phyloP scores from a whole-genome alignment of 2,113 vertebrate species.

The Oreotrochilus melanogaster region DNA sequence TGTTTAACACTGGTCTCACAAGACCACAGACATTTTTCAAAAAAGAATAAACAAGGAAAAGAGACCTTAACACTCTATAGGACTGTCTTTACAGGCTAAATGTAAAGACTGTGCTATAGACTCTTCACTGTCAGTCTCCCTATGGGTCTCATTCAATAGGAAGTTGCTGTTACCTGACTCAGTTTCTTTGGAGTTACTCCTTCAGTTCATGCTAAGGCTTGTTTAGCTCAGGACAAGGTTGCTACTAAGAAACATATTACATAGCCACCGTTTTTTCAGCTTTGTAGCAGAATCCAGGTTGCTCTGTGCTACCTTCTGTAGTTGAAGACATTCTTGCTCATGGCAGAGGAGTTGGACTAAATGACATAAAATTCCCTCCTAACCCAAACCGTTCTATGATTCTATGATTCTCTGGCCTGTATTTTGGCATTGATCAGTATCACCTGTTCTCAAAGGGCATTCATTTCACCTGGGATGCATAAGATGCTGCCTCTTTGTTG shows the following conservation, averaged over 20 bases:
- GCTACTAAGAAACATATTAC: neutral
- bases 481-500: neutral
- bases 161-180: neutral
- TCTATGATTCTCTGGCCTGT: neutral
- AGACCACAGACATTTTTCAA: neutral
- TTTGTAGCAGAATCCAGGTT: neutral
- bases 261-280: neutral
- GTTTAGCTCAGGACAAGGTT: neutral
- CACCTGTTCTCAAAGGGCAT: neutral
- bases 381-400: neutral
- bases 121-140: neutral
- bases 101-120: neutral
- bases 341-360: accelerated
- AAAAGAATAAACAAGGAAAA: neutral
- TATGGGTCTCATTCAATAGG: neutral
- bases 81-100: neutral
- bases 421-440: neutral
- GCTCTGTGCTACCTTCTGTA: neutral
- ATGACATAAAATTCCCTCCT: neutral
- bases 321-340: neutral
- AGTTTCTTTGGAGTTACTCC: neutral
- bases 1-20: neutral
- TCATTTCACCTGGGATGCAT: neutral
- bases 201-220: neutral
- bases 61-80: neutral